Percentiles rank a stretch among this genome's conserved stretches.
Evolutionary conservation across 2,888 invertebrate genomes (phyloP).

Genomic region (Drosophila emarginata): DNA sequence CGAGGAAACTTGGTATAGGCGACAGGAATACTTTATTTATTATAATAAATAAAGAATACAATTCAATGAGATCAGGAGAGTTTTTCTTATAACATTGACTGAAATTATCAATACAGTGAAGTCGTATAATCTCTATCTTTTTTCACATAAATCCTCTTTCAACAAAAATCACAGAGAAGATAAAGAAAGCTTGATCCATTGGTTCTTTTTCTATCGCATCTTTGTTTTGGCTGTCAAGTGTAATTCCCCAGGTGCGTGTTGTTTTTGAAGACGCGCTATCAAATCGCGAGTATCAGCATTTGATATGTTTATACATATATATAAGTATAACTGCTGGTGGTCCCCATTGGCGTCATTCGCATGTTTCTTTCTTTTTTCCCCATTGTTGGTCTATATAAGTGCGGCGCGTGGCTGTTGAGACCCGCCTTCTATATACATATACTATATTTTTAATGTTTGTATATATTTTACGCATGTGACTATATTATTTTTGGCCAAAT

Average conservation of each 20-base stretch:
- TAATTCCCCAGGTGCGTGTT: constrained; percentile 24
- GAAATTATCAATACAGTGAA: too few relatives aligned
- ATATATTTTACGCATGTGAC: constrained; percentile 30
- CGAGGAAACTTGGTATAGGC: too few relatives aligned
- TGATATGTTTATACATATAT: constrained; percentile 4
- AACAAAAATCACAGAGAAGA: too few relatives aligned
- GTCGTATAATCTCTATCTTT: too few relatives aligned
- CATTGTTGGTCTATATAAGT: constrained; percentile 7
- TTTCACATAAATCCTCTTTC: too few relatives aligned
- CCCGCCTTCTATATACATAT: constrained; percentile 11
- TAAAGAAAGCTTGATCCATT: too few relatives aligned
- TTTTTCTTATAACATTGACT: too few relatives aligned
- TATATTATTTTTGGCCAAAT: constrained; percentile 27
- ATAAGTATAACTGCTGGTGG: constrained; percentile 24
- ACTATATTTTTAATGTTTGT: constrained; percentile 14
- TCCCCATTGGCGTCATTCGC: constrained; percentile 20
- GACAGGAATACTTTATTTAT: too few relatives aligned
- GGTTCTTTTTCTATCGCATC: not conserved
- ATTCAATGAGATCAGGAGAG: too few relatives aligned
- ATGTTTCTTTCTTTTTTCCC: not conserved
- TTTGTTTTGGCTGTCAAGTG: constrained; percentile 19
- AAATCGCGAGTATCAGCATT: constrained; percentile 25
- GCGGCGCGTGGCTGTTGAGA: constrained; percentile 23
- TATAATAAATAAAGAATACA: too few relatives aligned
- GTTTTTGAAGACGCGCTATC: constrained; percentile 16